phyloP scores from a whole-genome alignment of 2,888 invertebrate species.

The Scaptomyza tumidula region DNA sequence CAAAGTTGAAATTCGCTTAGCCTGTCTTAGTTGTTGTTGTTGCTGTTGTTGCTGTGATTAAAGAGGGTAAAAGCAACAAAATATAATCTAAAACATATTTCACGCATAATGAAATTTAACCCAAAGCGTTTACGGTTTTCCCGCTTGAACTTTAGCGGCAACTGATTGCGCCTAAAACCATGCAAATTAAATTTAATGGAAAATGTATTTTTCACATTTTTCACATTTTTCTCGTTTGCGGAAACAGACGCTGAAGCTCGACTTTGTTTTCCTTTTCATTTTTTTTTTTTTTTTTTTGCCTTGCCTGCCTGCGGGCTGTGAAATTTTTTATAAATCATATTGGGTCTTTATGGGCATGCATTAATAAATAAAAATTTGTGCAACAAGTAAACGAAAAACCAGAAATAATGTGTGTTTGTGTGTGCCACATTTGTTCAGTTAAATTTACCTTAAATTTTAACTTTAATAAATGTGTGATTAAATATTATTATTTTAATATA shows the following conservation, averaged over 20 bases:
- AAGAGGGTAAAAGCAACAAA: background rate
- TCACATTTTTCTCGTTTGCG: slow-evolving; percentile 43
- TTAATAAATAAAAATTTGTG: slow-evolving; percentile 51
- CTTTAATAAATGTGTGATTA: background rate
- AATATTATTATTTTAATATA: background rate
- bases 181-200: slow-evolving; percentile 75
- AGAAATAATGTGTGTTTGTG: background rate
- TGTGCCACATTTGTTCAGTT: background rate
- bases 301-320: slow-evolving; percentile 21
- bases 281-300: slow-evolving; percentile 2
- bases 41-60: background rate
- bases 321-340: slow-evolving; percentile 59
- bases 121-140: slow-evolving; percentile 42
- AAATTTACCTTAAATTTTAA: background rate
- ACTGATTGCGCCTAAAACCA: slow-evolving; percentile 72
- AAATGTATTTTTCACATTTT: slow-evolving; percentile 72
- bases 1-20: background rate
- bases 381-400: slow-evolving; percentile 54
- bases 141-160: slow-evolving; percentile 37
- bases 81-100: slow-evolving; percentile 36
- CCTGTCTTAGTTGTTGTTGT: background rate
- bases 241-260: background rate
- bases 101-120: slow-evolving; percentile 61
- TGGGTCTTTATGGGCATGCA: slow-evolving; percentile 40
- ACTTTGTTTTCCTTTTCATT: slow-evolving; percentile 9